Evolutionary conservation across 2,888 invertebrate genomes (phyloP).

Genomic region (Malthinus flaveolus): DNA sequence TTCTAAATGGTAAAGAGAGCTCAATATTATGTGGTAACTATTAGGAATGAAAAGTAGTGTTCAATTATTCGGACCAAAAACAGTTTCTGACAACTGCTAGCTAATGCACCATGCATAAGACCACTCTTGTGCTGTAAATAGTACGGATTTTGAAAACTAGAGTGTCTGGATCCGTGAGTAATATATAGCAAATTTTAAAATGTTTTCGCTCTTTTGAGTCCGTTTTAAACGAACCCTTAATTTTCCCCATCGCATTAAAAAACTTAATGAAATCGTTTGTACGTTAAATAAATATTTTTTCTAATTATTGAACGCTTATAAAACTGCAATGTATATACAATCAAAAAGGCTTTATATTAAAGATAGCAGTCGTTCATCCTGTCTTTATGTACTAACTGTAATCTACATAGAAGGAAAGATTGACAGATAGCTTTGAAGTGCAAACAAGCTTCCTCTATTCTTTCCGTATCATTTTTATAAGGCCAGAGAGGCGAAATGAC

Average conservation of each 20-base stretch:
- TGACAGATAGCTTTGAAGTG: constrained; percentile 51
- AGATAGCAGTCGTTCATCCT: constrained; percentile 19
- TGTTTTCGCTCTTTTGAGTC: too few species aligned
- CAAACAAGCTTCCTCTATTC: constrained; percentile 45
- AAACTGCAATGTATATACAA: constrained; percentile 6
- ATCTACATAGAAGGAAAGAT: constrained; percentile 38
- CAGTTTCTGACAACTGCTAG: too few species aligned
- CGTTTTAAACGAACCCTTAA: too few species aligned
- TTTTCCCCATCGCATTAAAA: constrained; percentile 1
- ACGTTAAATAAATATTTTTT: background rate
- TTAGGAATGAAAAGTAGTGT: too few species aligned
- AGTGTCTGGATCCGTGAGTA: too few species aligned
- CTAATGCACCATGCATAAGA: too few species aligned
- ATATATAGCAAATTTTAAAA: too few species aligned
- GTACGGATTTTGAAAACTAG: too few species aligned
- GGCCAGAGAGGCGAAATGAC: constrained; percentile 9
- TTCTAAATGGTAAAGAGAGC: too few species aligned
- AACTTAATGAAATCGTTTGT: background rate
- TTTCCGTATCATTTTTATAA: constrained; percentile 28
- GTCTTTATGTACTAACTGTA: constrained; percentile 33
- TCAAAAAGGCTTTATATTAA: constrained; percentile 10
- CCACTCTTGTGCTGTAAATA: too few species aligned
- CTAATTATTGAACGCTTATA: constrained; percentile 3
- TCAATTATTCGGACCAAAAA: too few species aligned
- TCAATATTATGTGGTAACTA: too few species aligned